Base-by-base conservation (phyloP, 2,113 vertebrate species). In the Hypomesus transpacificus region DNA sequence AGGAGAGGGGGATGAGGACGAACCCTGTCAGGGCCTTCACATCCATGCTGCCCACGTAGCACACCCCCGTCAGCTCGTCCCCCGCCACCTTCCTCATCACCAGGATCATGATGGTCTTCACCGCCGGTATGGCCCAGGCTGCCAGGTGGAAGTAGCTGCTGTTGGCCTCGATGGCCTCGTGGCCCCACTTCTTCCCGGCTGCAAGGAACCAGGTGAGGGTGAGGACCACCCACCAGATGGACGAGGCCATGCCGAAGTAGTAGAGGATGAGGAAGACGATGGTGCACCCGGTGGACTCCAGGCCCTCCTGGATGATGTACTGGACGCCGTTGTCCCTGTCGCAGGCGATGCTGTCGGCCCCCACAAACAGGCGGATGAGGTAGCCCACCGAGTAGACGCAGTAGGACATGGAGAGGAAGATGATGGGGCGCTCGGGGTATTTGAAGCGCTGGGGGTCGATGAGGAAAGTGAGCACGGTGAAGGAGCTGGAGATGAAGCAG, bases 381-480 rank as follows among this genome's bases (percentile, higher is more conserved):
- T 96, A 99, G 20, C 96, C 97, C 87, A 96, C 89, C 0, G 97
- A 98, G 87, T 98, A 98, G 73, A 97, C 95, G 4, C 95, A 97
- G 94, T 98, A 98, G 85, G 96, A 99, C 96, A 98, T 96, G 1
- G 97, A 98, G 0, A 98, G 93, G 89, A 99, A 99, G 89, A 98
- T 96, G 81, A 99, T 98, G 69, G 97, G 97, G 79, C 96, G 92
- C 91, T 99, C 96, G 0, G 97, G 97, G 90, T 99, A 99, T 80
- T 94, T 93, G 91, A 99, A 99, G 20, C 97, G 94, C 77, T 94
- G 94, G 0, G 96, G 96, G 80, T 99, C 96, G 0, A 98, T 91
- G 70, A 98, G 93, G 75, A 99, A 99, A 22, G 97, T 99, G 75
- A 99, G 94, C 9, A 98, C 96, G 0, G 97, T 99, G 88, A 99